These are phyloP conservation scores for Vanessa atalanta DNA, from an alignment of 1,140 invertebrate species.

Conservation along the genomic window DNA sequence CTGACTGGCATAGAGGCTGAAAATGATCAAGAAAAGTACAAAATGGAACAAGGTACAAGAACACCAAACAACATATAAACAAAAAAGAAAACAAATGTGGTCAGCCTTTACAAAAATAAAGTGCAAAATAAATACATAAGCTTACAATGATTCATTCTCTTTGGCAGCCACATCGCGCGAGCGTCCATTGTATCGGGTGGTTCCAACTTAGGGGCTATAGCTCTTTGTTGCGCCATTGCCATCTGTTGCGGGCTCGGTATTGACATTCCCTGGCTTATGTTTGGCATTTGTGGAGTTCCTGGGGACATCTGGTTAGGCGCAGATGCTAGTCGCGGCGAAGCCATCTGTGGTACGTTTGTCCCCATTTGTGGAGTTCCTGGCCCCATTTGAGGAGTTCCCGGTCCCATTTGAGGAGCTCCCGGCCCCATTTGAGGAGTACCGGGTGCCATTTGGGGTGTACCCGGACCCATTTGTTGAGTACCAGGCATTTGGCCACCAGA, in stretches of 20 bases:
- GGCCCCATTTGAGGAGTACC: slow-evolving; percentile 60
- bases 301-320: slow-evolving; percentile 73
- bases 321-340: slow-evolving; percentile 65
- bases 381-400: slow-evolving; percentile 63
- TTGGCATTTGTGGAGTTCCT: slow-evolving; percentile 70
- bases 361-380: slow-evolving; percentile 68
- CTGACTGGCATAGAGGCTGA: slow-evolving; percentile 70
- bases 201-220: slow-evolving; percentile 74
- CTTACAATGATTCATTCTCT: slow-evolving; percentile 85
- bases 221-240: slow-evolving; percentile 67
- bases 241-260: slow-evolving; percentile 70
- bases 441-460: slow-evolving; percentile 51
- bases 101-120: slow-evolving; percentile 52
- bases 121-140: slow-evolving; percentile 80
- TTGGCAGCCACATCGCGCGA: slow-evolving; percentile 82
- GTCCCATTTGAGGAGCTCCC: slow-evolving; percentile 61
- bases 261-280: slow-evolving; percentile 67
- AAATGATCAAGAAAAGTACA: slow-evolving; percentile 45
- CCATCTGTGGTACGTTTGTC: slow-evolving; percentile 63
- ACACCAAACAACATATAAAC: slow-evolving; percentile 35
- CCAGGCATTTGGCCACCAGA: slow-evolving; percentile 48
- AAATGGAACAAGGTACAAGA: slow-evolving; percentile 13
- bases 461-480: slow-evolving; percentile 54
- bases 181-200: slow-evolving; percentile 78
- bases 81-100: slow-evolving; percentile 43